Conservation (phyloP, 2,113 vertebrate species). For the Trachemys scripta region DNA sequence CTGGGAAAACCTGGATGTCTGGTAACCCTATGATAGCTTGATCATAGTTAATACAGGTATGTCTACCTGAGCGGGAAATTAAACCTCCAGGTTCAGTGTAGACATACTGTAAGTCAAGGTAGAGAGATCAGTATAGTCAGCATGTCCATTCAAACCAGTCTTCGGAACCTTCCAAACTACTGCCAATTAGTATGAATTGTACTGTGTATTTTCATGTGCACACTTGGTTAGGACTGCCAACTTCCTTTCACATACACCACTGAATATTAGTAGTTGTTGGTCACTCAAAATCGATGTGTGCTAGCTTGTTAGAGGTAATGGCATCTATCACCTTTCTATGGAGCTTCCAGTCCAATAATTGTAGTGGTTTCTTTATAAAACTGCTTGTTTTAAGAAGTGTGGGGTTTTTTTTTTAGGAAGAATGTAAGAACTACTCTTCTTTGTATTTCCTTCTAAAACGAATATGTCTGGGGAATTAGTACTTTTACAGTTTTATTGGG, state of each 20-base stretch:
- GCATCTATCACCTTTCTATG: neutral
- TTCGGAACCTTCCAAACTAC: neutral
- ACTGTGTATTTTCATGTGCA: neutral
- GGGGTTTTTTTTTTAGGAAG: too few species aligned
- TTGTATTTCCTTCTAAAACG: neutral
- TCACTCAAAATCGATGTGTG: neutral
- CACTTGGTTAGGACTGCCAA: neutral
- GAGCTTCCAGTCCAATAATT: neutral
- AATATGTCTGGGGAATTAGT: neutral
- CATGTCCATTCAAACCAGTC: neutral
- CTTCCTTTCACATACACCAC: neutral
- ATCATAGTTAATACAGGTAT: too few species aligned
- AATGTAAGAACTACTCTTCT: neutral
- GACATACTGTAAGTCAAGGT: neutral
- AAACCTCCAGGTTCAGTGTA: neutral
- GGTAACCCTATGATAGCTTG: too few species aligned
- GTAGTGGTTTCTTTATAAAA: neutral
- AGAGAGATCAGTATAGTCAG: neutral
- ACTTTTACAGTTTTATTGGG: neutral
- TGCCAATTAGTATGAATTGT: neutral
- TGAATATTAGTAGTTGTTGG: neutral
- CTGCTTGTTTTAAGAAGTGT: neutral
- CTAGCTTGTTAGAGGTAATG: neutral
- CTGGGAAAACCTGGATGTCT: too few species aligned
- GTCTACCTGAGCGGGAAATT: neutral